These are phyloP conservation scores for Argyra leucocephala DNA, from an alignment of 2,888 invertebrate species.

Conservation along the genomic window DNA sequence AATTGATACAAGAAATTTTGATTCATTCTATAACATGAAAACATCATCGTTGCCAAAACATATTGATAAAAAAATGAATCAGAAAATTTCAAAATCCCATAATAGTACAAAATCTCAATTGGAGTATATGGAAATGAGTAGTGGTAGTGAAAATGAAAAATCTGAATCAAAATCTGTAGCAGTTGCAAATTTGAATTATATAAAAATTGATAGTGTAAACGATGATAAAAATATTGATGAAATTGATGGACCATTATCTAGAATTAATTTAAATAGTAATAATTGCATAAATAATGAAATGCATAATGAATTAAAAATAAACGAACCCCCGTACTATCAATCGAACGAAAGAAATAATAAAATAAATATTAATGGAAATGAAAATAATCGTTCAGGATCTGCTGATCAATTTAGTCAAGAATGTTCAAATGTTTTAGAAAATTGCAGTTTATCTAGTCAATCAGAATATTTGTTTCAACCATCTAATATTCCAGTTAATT, in stretches of 20 bases:
- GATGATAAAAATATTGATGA: constrained; percentile 31
- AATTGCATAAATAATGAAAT: constrained; percentile 33
- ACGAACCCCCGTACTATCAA: constrained; percentile 42
- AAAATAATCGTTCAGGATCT: not conserved
- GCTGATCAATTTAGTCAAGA: constrained; percentile 42
- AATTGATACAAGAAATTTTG: constrained; percentile 1
- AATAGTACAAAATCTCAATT: constrained; percentile 26
- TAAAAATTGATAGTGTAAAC: constrained; percentile 40
- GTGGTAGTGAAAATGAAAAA: constrained; percentile 39
- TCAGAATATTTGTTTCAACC: constrained; percentile 53
- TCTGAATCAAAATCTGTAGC: constrained; percentile 35
- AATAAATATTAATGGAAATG: constrained; percentile 28
- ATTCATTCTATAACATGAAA: constrained; percentile 16
- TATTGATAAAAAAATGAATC: constrained; percentile 32
- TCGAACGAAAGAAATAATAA: constrained; percentile 38
- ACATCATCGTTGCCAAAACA: constrained; percentile 18
- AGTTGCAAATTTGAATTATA: constrained; percentile 41
- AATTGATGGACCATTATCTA: not conserved
- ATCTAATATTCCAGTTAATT: constrained; percentile 52
- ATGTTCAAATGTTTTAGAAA: constrained; percentile 41
- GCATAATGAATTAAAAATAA: constrained; percentile 39
- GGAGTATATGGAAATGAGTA: constrained; percentile 44
- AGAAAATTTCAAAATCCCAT: constrained; percentile 36
- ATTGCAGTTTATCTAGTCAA: constrained; percentile 32
- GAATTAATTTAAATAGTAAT: constrained; percentile 28